A percentile compares a stretch with the other conserved stretches of the same genome.
These are phyloP conservation scores for cattle (Bos taurus) DNA, from an alignment of 2,113 vertebrate species.

Conservation along the genomic window DNA sequence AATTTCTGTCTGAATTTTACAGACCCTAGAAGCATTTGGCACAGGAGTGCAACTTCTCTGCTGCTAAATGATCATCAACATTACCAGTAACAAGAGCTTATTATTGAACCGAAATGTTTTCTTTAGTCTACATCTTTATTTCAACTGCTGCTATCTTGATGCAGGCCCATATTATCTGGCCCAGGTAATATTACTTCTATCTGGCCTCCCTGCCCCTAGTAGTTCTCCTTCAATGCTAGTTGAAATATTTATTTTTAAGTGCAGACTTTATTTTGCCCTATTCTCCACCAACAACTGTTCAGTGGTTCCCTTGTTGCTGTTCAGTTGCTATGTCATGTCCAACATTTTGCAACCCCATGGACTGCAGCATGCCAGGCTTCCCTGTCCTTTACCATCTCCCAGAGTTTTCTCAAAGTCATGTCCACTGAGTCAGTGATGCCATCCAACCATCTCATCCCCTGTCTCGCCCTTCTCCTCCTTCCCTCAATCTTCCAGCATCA, in stretches of 20 bases:
- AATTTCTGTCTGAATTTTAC: slow-evolving; percentile 52
- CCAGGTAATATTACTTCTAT: neutral
- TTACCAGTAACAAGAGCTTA: slow-evolving; percentile 50
- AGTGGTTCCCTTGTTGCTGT: neutral
- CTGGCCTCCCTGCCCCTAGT: neutral
- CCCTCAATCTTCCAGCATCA: neutral
- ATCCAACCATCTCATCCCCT: neutral
- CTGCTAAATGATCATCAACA: slow-evolving; percentile 37
- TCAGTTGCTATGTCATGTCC: neutral
- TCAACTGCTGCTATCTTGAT: neutral
- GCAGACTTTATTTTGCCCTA: neutral
- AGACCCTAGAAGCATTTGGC: slow-evolving; percentile 54
- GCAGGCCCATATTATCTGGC: neutral
- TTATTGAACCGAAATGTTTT: slow-evolving; percentile 26
- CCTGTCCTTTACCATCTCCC: neutral
- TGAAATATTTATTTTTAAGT: neutral
- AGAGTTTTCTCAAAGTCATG: neutral
- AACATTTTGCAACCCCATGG: neutral
- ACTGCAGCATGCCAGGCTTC: neutral
- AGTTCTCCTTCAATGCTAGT: neutral
- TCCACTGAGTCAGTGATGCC: neutral
- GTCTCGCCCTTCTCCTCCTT: neutral
- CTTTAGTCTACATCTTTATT: neutral
- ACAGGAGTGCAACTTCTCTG: neutral
- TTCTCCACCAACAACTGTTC: neutral